Base-by-base conservation (phyloP, 1,140 invertebrate genomes). In the Temnothorax nylanderi region DNA sequence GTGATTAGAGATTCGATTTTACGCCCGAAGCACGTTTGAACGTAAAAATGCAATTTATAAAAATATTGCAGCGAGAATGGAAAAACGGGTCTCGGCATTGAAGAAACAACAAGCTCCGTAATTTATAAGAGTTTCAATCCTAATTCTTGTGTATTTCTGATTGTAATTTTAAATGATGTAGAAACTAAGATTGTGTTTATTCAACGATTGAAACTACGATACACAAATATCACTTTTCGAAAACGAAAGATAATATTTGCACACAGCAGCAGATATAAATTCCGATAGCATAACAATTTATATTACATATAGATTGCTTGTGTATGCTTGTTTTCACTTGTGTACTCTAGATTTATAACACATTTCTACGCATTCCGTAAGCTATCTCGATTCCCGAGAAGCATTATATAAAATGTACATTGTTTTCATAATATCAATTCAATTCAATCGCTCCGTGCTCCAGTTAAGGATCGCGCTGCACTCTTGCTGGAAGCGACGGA, bases 201-300 rank as follows among this genome's bases (percentile, higher is more conserved):
- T 5, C 6, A 62, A 62, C 56, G 32, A 64, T 49, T 26, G 26
- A 78, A 49, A 64, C 10, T 77, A 16, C 3, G 26, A 65, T 16
- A 18, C 44, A 44, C 65, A 21, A 65, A 65, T 34, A n/a, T 65
- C 21, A 32, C 7, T 21, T 32, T 65, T 64, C 13, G 26, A 34
- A 26, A 78, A 65, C 60, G 60, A 37, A 47, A 47, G 11, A 65
- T 49, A 78, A 78, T 47, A 78, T 78, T 78, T 78, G 34, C 11
- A 47, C 8, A 26, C 26, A 26, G 26, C 1, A 49, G 18, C 18
- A 49, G 26, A 69, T 54, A 69, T 69, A 54, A 80, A 37, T 80
- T 67, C 10, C 60, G n/a, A 62, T 51, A n/a, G 26, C 16, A 34
- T 51, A 51, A 80, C n/a, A 69, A 69, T 80, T 69, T 67, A 65